Conservation (phyloP, 1,140 invertebrate genomes). For the Leptonema lineaticorne region DNA sequence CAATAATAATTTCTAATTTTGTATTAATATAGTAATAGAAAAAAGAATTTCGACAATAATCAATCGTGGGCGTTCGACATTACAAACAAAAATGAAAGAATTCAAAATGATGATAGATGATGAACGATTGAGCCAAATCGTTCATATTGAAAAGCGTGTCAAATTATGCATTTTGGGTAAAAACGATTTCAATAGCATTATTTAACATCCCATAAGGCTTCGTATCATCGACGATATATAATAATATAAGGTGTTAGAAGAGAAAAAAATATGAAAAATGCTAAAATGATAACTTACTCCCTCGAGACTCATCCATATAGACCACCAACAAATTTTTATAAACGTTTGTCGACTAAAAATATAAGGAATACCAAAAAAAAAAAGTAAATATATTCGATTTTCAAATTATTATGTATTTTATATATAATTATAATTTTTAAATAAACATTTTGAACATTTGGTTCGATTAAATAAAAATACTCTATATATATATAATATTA, state of each 20-base stretch:
- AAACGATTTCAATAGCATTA: background rate
- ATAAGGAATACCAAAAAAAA: too few relatives aligned
- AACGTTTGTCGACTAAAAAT: too few relatives aligned
- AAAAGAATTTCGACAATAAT: too few relatives aligned
- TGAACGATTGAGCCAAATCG: constrained; percentile 19
- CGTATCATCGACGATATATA: constrained; percentile 1
- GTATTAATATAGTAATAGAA: background rate
- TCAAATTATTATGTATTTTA: constrained; percentile 26
- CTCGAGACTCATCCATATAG: constrained; percentile 26
- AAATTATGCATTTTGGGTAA: background rate
- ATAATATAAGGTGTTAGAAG: background rate
- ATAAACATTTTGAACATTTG: constrained; percentile 38
- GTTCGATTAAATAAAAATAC: constrained; percentile 40
- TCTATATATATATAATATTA: constrained; percentile 35
- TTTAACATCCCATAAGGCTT: background rate
- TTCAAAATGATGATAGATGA: constrained; percentile 29
- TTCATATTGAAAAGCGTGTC: constrained; percentile 22
- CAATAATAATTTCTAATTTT: background rate
- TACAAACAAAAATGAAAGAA: too few relatives aligned
- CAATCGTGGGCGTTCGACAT: background rate
- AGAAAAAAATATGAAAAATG: constrained; percentile 25
- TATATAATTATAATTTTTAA: constrained; percentile 37
- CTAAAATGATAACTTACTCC: constrained; percentile 30
- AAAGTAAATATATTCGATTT: too few relatives aligned
- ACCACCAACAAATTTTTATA: constrained; percentile 12